phyloP scores from a whole-genome alignment of 1,140 invertebrate species.

The Bathynomus jamesi region DNA sequence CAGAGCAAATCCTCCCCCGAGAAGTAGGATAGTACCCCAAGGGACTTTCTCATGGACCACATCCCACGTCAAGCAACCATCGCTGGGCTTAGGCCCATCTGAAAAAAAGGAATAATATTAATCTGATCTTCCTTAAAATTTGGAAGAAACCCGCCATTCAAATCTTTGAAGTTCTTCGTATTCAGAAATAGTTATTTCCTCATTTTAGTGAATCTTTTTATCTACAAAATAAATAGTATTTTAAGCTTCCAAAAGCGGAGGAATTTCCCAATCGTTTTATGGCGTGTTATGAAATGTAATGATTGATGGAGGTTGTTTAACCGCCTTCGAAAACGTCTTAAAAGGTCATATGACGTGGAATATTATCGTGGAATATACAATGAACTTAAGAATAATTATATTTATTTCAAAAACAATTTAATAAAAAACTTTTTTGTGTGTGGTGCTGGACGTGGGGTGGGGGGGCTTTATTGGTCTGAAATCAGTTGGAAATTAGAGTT shows the following conservation, averaged over 20 bases:
- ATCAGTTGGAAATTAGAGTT: no score
- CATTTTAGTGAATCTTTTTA: neutral
- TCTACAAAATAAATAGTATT: neutral
- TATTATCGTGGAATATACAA: no score
- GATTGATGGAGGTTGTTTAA: no score
- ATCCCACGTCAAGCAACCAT: slow-evolving; percentile 15
- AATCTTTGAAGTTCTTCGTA: neutral
- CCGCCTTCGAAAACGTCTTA: no score
- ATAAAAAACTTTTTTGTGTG: no score
- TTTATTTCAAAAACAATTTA: no score
- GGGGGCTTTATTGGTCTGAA: no score
- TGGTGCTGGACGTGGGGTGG: no score
- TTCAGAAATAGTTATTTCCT: neutral
- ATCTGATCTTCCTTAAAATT: neutral
- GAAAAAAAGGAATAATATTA: neutral
- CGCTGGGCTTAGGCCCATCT: neutral
- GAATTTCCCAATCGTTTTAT: neutral
- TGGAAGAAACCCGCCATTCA: neutral
- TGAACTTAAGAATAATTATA: no score
- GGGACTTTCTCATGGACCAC: slow-evolving; percentile 20
- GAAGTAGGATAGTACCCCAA: slow-evolving; percentile 17
- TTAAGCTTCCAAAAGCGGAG: neutral
- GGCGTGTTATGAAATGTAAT: no score
- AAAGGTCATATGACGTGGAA: no score
- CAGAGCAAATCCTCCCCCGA: slow-evolving; percentile 74